Conservation (phyloP, 2,113 vertebrate species). For the Callionymus lyra region DNA sequence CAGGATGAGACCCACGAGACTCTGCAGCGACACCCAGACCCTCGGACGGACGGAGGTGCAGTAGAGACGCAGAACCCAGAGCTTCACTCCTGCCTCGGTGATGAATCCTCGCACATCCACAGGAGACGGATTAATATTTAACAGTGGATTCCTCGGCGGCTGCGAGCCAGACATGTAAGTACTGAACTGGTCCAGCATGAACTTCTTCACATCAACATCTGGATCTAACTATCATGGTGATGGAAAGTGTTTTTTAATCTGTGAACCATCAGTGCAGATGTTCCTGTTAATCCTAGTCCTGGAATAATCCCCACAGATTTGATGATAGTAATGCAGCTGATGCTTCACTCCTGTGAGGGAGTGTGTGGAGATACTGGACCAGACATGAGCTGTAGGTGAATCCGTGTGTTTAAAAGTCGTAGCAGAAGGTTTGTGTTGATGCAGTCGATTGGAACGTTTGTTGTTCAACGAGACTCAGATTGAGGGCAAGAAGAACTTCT, state of each 20-base stretch:
- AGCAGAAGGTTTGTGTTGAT: too few species aligned
- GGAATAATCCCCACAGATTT: conserved; percentile 44
- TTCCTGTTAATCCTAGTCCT: conserved; percentile 52
- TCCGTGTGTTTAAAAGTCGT: too few species aligned
- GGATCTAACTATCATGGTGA: conserved; percentile 22
- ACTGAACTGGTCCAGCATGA: too few species aligned
- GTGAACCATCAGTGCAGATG: conserved; percentile 52
- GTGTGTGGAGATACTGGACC: conserved; percentile 1
- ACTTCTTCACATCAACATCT: too few species aligned
- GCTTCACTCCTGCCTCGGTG: background rate
- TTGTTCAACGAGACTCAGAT: too few species aligned
- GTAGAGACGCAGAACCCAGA: conserved; percentile 13
- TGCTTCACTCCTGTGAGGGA: conserved; percentile 22
- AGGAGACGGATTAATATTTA: conserved; percentile 26
- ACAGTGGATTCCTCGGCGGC: conserved; percentile 13
- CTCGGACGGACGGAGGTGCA: conserved; percentile 28
- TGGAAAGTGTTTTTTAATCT: conserved; percentile 27
- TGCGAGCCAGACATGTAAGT: conserved; percentile 30
- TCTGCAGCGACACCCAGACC: conserved; percentile 21
- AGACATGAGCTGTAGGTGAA: too few species aligned
- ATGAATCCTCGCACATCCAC: background rate
- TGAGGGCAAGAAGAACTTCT: too few species aligned
- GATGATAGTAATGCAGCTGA: conserved; percentile 15
- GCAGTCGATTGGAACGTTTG: too few species aligned
- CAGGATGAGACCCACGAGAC: conserved; percentile 44